These are phyloP conservation scores for Homarus gammarus DNA, from an alignment of 2,888 invertebrate genomes.

Conservation along the genomic window DNA sequence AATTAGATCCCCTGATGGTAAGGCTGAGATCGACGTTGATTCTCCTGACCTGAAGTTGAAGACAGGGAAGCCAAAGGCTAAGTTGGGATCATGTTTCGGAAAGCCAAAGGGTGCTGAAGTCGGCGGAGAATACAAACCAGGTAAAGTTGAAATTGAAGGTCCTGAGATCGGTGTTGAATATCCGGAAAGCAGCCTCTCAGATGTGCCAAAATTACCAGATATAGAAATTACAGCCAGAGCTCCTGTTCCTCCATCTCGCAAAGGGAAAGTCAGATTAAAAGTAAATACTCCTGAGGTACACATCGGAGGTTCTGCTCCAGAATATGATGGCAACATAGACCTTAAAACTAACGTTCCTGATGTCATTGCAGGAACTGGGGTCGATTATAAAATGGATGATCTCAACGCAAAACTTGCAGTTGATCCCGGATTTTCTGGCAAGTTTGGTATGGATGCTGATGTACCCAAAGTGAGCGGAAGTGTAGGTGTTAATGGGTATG, in stretches of 20 bases:
- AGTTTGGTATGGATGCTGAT: constrained; percentile 4
- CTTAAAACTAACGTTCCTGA: not conserved
- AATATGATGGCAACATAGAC: not conserved
- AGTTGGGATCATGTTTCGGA: constrained; percentile 58
- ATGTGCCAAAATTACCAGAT: not conserved
- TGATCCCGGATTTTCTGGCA: constrained; percentile 9
- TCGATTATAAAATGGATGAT: not conserved
- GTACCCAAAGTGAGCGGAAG: constrained; percentile 19
- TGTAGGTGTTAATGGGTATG: constrained; percentile 11
- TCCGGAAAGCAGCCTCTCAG: not conserved
- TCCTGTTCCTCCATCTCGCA: constrained; percentile 35
- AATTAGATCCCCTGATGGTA: constrained; percentile 17
- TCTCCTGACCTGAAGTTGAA: constrained; percentile 41
- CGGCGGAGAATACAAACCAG: constrained; percentile 21
- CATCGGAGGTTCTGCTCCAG: not conserved
- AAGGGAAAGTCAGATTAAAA: constrained; percentile 12
- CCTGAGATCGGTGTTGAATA: constrained; percentile 9
- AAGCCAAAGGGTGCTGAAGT: constrained; percentile 38
- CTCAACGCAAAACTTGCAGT: constrained; percentile 16
- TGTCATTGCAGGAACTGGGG: not conserved
- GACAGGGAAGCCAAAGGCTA: constrained; percentile 38
- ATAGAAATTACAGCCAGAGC: not conserved
- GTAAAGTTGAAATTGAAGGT: constrained; percentile 7
- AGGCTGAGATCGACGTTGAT: constrained; percentile 31
- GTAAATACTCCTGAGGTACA: constrained; percentile 17